A percentile compares a stretch with the other conserved stretches of the same genome.
phyloP scores from a whole-genome alignment of 2,113 vertebrate genomes.

The Oncorhynchus kisutch region DNA sequence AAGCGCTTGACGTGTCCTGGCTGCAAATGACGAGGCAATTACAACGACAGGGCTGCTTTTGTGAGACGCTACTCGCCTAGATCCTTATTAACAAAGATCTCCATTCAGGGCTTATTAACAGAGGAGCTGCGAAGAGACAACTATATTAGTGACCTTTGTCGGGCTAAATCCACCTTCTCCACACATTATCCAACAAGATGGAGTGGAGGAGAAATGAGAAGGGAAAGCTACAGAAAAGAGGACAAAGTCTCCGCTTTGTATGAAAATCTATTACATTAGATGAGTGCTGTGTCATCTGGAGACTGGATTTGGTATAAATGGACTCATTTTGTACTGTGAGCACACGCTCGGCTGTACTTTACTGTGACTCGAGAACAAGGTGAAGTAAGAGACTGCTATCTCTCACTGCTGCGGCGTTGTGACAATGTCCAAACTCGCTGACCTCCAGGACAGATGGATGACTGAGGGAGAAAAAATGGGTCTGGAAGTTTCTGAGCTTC shows the following conservation, averaged over 20 bases:
- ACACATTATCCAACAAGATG: not conserved
- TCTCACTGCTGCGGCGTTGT: not conserved
- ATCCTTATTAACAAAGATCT: constrained; percentile 64
- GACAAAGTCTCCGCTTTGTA: constrained; percentile 11
- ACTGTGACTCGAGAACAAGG: not conserved
- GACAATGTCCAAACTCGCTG: not conserved
- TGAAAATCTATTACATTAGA: constrained; percentile 1
- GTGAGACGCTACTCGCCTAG: constrained; percentile 46
- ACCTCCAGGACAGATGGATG: not conserved
- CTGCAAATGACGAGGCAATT: constrained; percentile 68
- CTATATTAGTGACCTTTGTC: constrained; percentile 51
- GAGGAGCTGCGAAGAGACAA: constrained; percentile 44
- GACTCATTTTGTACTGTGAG: not conserved
- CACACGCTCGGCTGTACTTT: not conserved
- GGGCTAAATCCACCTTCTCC: constrained; percentile 42
- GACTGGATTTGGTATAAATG: not conserved
- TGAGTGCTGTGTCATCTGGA: not conserved
- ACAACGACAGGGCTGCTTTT: constrained; percentile 61
- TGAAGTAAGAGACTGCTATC: not conserved
- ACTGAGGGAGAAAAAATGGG: not conserved
- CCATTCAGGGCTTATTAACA: constrained; percentile 61
- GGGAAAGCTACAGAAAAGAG: not conserved
- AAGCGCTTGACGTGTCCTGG: constrained; percentile 54
- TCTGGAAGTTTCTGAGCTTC: not conserved
- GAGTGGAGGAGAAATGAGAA: too few relatives aligned